Base-by-base conservation (phyloP, 1,140 invertebrate genomes). In the Calycopis cecrops region DNA sequence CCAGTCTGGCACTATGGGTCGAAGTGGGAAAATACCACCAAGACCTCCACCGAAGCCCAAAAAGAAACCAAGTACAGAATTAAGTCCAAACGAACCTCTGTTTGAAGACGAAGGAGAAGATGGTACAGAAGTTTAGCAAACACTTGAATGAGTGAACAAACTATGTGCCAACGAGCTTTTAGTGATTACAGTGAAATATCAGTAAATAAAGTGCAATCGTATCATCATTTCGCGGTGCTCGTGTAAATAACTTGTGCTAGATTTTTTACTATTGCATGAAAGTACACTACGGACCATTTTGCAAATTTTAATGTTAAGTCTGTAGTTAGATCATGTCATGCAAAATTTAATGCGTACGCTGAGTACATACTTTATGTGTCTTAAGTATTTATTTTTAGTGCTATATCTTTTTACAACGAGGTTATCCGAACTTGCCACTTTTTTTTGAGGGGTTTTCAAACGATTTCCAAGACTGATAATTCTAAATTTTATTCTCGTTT, bases 71-170 rank as follows among this genome's bases (percentile, higher is more conserved):
- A 70, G 79, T 57, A 67, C 86, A 44, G 80, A 89, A 57, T 63
- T 81, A 51, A 90, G 70, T 62, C 80, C 87, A 1, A 90, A 86
- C 65, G 91, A 90, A 60, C 93, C 94, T 28, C 76, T 95, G 40
- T 95, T 94, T 67, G 93, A 95, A 69, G 94, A 96, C 71, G 94
- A 96, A 83, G 93, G 93, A 9, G 94, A 95, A 71, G 94, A 96
- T 66, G 94, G 94, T 38, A 96, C 94, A 65, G 94, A 95, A 89
- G 94, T 96, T 87, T 95, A 87, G 79, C 57, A 62, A 52, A 54
- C 48, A 52, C 49, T 38, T 42, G 66, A 60, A 50, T 56, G 49
- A 57, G 51, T 57, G 55, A 66, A 72, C 58, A 67, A 48, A 68
- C 71, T 68, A 80, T 79, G 77, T 87, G 81, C 81, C 84, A 87